Conservation (phyloP, 2,113 vertebrate genomes). For the Mustelus asterias region DNA sequence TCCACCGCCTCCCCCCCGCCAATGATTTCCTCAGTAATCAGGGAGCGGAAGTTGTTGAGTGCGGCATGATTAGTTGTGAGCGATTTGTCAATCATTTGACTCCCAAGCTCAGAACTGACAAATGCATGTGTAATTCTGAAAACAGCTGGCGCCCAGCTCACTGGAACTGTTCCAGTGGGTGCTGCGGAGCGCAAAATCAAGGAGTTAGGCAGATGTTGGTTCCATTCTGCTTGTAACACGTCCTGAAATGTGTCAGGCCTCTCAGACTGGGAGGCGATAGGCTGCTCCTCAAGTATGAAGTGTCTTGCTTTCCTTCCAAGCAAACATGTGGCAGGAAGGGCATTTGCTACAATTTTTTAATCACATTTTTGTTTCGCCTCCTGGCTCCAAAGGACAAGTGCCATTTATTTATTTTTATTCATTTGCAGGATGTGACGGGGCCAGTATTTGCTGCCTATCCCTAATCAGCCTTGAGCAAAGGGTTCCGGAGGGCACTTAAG, state of each 20-base stretch:
- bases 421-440: too few species aligned
- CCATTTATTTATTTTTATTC: neutral
- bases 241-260: neutral
- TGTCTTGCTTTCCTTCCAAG: neutral
- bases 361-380: neutral
- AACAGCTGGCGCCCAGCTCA: conserved; percentile 5
- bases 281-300: neutral
- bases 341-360: neutral
- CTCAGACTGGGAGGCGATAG: neutral
- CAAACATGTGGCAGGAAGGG: neutral
- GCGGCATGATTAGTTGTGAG: conserved; percentile 65
- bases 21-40: conserved; percentile 88
- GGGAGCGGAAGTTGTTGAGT: conserved; percentile 71
- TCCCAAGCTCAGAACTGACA: conserved; percentile 53
- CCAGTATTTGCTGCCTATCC: too few species aligned
- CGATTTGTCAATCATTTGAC: conserved; percentile 67
- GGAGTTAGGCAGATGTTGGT: neutral
- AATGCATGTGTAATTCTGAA: conserved; percentile 5
- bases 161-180: neutral
- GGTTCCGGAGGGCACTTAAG: too few species aligned
- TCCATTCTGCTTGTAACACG: neutral
- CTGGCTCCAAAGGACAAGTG: neutral
- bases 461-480: too few species aligned
- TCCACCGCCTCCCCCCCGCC: conserved; percentile 51
- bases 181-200: neutral